Base-by-base conservation (phyloP, 2,888 invertebrate genomes). In the Hoplodrina blanda region DNA sequence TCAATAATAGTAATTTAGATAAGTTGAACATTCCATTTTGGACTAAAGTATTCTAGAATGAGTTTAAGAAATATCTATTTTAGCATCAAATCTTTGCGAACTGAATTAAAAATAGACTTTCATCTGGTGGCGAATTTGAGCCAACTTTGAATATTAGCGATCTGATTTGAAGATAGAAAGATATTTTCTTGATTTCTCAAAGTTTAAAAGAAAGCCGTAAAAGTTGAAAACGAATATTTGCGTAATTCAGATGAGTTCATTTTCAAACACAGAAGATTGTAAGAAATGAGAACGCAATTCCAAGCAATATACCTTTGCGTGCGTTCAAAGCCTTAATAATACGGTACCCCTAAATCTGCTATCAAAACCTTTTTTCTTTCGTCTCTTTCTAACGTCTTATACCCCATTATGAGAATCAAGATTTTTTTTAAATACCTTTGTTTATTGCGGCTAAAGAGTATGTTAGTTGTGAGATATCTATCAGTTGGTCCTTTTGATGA, bases 71-170 rank as follows among this genome's bases (percentile, higher is more conserved):
- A 60, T 65, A 63, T 33, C 15, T 53, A 20, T 57, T 54, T 44
- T 25, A 65, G 17, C 41, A 57, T 46, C 20, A 30, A 55, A 76
- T 50, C 50, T 77, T 64, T 20, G n/a, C 11, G 6, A 54, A 50
- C 25, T 46, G 20, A 33, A 78, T 55, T 55, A 46, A 46, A 44
- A 46, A 77, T 55, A 64, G 30, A 50, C 59, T 63, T 70, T 64
- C 19, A 64, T 25, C 46, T 4, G 49, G 41, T 60, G 46, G 55
- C 41, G 10, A 46, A 50, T 53, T 56, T 57, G 15, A 60, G 11
- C 7, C 62, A 74, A 79, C 41, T 65, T 67, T 46, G 49, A 53
- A 33, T 60, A 60, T 62, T 53, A 64, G 25, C n/a, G n/a, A 57
- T 25, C 56, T 19, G 41, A 67, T 63, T 76, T 53, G 0, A 20